Conservation (phyloP, 2,113 vertebrate species). For the Antechinus stuartii region DNA sequence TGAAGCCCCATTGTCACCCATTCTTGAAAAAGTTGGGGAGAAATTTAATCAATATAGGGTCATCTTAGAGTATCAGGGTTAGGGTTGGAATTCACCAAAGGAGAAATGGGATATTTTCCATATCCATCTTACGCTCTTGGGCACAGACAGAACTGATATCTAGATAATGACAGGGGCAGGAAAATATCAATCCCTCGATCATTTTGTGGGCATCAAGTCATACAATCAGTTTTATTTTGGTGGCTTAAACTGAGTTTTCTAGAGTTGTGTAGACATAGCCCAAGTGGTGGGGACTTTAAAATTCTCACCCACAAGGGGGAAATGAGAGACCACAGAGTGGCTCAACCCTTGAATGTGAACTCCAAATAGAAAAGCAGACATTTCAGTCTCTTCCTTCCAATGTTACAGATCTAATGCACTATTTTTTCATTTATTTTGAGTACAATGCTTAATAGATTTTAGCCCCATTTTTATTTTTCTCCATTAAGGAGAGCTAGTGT, state of each 20-base stretch:
- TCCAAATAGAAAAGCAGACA: conserved; percentile 15
- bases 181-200: neutral
- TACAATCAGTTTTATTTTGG: conserved; percentile 22
- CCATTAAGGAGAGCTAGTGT: neutral
- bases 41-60: neutral
- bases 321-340: conserved; percentile 49
- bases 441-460: conserved; percentile 44
- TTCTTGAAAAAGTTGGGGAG: neutral
- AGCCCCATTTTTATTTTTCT: conserved; percentile 22
- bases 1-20: neutral
- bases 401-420: neutral
- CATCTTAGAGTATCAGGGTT: neutral
- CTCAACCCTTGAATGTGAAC: neutral
- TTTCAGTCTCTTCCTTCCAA: conserved; percentile 19
- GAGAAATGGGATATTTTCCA: neutral
- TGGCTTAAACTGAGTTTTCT: conserved; percentile 10
- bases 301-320: conserved; percentile 76
- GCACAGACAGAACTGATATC: conserved; percentile 8
- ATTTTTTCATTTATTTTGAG: conserved; percentile 30
- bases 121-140: conserved; percentile 37
- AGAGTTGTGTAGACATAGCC: conserved; percentile 6
- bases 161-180: conserved; percentile 10
- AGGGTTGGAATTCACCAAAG: neutral
- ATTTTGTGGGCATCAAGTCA: conserved; percentile 26
- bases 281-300: conserved; percentile 45